Conservation (phyloP, 2,113 vertebrate genomes). For the Panthera uncia region DNA sequence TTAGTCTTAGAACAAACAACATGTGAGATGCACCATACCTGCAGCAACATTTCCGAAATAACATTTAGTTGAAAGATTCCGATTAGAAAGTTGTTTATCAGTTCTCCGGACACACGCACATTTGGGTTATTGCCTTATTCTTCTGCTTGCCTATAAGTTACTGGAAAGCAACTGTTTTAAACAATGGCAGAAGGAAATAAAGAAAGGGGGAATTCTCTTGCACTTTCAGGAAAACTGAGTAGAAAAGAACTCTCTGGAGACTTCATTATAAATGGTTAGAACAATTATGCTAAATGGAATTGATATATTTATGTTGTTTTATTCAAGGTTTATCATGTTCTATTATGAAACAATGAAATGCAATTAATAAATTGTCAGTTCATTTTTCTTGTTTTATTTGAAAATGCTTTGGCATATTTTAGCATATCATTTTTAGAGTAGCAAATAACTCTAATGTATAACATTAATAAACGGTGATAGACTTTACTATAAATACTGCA, state of each 20-base stretch:
- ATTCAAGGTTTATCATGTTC: slow-evolving; percentile 75
- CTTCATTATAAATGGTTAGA: slow-evolving; percentile 74
- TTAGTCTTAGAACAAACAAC: background rate
- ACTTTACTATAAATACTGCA: slow-evolving; percentile 88
- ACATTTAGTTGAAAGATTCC: slow-evolving; percentile 43
- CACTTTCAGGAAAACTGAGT: slow-evolving; percentile 75
- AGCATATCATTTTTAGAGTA: slow-evolving; percentile 83
- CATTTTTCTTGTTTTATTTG: slow-evolving; percentile 81
- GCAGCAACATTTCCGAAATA: slow-evolving; percentile 53
- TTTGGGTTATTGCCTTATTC: slow-evolving; percentile 26
- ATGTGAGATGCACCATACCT: slow-evolving; percentile 1
- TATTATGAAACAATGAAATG: slow-evolving; percentile 82
- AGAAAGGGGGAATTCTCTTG: slow-evolving; percentile 23
- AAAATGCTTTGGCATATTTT: slow-evolving; percentile 85
- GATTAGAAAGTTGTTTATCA: slow-evolving; percentile 60
- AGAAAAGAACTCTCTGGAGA: slow-evolving; percentile 60
- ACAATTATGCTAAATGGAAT: slow-evolving; percentile 78
- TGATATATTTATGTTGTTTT: slow-evolving; percentile 81
- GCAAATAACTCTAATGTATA: slow-evolving; percentile 86
- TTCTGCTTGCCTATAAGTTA: slow-evolving; percentile 69
- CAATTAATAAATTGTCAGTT: slow-evolving; percentile 82
- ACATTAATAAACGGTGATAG: slow-evolving; percentile 89
- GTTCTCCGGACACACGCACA: slow-evolving; percentile 2
- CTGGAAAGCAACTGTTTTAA: slow-evolving; percentile 58
- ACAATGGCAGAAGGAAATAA: slow-evolving; percentile 27